Evolutionary conservation across 2,113 vertebrate species (phyloP).

Genomic region (Ctenomys sociabilis): DNA sequence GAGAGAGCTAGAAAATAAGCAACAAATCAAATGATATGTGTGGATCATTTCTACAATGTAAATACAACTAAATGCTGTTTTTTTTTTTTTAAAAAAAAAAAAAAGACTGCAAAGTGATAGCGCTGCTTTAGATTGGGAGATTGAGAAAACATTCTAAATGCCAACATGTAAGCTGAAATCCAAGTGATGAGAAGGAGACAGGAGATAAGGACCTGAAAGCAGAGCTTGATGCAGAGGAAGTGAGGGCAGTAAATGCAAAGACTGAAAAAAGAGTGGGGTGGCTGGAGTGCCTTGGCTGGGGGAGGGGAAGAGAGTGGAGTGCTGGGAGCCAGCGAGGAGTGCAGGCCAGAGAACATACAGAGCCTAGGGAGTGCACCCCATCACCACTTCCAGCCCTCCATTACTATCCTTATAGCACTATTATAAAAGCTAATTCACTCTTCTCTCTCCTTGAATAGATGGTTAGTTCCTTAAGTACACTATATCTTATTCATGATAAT

Average conservation of each 20-base stretch:
- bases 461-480: slow-evolving; percentile 68
- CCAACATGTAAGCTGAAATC: background rate
- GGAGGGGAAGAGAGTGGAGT: background rate
- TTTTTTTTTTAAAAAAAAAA: background rate
- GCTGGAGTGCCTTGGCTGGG: fast-evolving
- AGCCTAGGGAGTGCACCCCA: background rate
- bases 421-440: slow-evolving; percentile 67
- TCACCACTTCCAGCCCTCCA: slow-evolving; percentile 45
- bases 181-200: background rate
- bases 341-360: background rate
- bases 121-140: background rate
- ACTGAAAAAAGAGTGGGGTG: background rate
- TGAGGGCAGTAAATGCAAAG: background rate
- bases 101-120: background rate
- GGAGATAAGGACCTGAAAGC: background rate
- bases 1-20: background rate
- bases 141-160: background rate
- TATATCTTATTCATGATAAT: slow-evolving; percentile 69
- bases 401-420: slow-evolving; percentile 47
- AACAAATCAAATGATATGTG: background rate
- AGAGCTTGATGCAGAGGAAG: background rate
- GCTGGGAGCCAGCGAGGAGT: background rate
- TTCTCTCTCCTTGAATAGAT: slow-evolving; percentile 52
- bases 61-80: background rate
- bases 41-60: background rate